phyloP scores from a whole-genome alignment of 2,888 invertebrate genomes.

The Mycogona germanica region DNA sequence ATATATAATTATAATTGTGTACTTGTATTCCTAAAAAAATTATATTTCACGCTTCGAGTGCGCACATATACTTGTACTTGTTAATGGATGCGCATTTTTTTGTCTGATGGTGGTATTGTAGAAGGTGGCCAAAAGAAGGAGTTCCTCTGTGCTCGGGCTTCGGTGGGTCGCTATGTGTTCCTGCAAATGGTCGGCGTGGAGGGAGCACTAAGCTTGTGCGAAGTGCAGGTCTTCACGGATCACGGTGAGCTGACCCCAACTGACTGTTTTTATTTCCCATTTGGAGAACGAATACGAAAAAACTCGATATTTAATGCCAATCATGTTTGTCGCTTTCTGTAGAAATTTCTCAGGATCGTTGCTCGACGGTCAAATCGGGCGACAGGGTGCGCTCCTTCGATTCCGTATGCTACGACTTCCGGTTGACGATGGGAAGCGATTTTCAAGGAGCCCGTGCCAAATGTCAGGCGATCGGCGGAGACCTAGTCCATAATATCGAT shows the following conservation, averaged over 20 bases:
- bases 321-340: constrained; percentile 22
- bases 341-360: constrained; percentile 73
- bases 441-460: constrained; percentile 66
- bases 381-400: constrained; percentile 48
- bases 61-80: background rate
- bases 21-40: background rate
- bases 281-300: constrained; percentile 20
- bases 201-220: constrained; percentile 76
- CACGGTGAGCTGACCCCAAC: constrained; percentile 49
- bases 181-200: constrained; percentile 82
- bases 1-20: background rate
- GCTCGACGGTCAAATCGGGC: constrained; percentile 39
- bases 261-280: background rate
- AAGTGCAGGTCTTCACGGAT: constrained; percentile 83
- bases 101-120: constrained; percentile 29
- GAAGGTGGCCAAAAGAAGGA: constrained; percentile 88
- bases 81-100: background rate
- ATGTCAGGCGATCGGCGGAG: constrained; percentile 44
- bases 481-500: constrained; percentile 27
- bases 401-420: constrained; percentile 78
- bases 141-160: constrained; percentile 70
- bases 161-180: constrained; percentile 76
- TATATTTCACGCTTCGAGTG: background rate
- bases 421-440: constrained; percentile 64
- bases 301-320: constrained; percentile 24